Conservation (phyloP, 1,140 invertebrate genomes). For the Drosophila biarmipes region DNA sequence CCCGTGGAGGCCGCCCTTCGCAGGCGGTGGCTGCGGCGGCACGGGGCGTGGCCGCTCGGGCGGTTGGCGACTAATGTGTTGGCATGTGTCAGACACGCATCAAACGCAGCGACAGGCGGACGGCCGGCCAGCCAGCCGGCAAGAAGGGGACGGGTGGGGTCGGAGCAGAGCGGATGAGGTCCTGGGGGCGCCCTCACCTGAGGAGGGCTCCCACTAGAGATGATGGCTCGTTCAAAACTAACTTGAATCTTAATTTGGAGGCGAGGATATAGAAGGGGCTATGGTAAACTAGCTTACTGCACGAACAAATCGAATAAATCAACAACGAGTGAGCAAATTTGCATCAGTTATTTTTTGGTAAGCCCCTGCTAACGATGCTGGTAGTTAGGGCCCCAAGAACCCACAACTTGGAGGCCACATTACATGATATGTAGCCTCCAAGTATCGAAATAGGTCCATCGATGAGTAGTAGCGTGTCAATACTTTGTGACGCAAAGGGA, state of each 20-base stretch:
- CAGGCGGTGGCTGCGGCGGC: neutral
- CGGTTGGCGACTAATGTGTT: constrained; percentile 64
- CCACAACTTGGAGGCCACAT: too few relatives aligned
- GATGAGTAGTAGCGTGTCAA: neutral
- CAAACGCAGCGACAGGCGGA: constrained; percentile 56
- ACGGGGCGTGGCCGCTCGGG: constrained; percentile 37
- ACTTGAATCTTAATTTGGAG: neutral
- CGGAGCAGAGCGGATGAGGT: too few relatives aligned
- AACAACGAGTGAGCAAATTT: too few relatives aligned
- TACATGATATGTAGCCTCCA: too few relatives aligned
- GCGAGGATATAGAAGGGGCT: too few relatives aligned
- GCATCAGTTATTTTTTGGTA: too few relatives aligned
- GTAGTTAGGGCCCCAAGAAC: too few relatives aligned
- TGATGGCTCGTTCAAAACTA: neutral
- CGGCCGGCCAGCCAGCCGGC: neutral
- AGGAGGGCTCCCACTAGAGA: neutral
- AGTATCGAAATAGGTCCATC: too few relatives aligned
- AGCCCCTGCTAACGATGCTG: too few relatives aligned
- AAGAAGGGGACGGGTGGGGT: constrained; percentile 13
- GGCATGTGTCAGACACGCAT: constrained; percentile 75
- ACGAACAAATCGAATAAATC: too few relatives aligned
- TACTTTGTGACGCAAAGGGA: neutral
- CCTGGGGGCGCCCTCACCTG: constrained; percentile 11
- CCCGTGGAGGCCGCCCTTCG: constrained; percentile 12
- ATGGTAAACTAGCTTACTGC: too few relatives aligned